A percentile compares a stretch with the other conserved stretches of the same genome.
Evolutionary conservation across 2,888 invertebrate species (phyloP).

Genomic region (Torymus auratus): DNA sequence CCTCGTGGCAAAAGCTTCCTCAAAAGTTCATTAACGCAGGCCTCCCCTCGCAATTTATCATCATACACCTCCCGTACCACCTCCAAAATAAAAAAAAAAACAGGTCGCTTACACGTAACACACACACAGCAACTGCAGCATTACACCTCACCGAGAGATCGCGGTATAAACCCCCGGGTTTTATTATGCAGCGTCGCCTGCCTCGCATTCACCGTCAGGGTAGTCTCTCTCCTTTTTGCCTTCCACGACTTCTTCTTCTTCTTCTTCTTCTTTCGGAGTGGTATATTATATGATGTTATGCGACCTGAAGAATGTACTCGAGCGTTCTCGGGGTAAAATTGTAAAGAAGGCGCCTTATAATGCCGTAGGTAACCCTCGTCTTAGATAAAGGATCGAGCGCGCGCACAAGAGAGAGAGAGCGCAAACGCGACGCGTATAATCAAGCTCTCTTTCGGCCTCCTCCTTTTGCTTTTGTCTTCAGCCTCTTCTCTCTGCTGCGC

Average conservation of each 20-base stretch:
- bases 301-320: constrained; percentile 52
- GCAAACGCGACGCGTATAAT: constrained; percentile 45
- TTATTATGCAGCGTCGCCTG: constrained; percentile 33
- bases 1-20: not conserved
- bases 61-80: not conserved
- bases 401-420: too few species aligned
- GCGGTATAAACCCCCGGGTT: constrained; percentile 14
- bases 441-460: constrained; percentile 39
- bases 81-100: too few species aligned
- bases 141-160: too few species aligned
- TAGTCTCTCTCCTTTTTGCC: constrained; percentile 35
- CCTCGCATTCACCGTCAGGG: constrained; percentile 25
- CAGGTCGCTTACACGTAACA: too few species aligned
- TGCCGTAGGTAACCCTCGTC: constrained; percentile 43
- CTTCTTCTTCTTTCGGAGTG: constrained; percentile 1
- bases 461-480: constrained; percentile 6
- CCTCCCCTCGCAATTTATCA: not conserved
- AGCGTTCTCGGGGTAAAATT: constrained; percentile 47
- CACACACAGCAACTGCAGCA: too few species aligned
- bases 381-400: constrained; percentile 51
- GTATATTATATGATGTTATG: constrained; percentile 56
- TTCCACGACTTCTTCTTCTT: constrained; percentile 31
- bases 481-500: not conserved
- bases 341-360: constrained; percentile 54
- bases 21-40: constrained; percentile 13